Evolutionary conservation across 2,888 invertebrate genomes (phyloP).

Genomic region (Eurois occulta): DNA sequence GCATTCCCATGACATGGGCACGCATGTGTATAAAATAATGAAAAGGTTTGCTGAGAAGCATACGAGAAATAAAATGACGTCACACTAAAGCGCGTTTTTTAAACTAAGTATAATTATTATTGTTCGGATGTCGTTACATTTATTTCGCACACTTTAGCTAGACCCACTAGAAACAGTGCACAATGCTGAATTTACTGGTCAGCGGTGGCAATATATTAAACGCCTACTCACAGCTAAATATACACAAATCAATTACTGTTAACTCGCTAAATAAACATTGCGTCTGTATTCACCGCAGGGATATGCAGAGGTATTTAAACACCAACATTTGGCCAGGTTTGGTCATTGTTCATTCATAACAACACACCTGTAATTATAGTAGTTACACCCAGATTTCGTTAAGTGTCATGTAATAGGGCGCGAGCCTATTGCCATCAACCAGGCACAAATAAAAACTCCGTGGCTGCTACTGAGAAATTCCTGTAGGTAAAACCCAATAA

Average conservation of each 20-base stretch:
- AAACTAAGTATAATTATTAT: no score
- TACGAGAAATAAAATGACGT: no score
- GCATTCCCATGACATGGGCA: no score
- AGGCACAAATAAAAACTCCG: background rate
- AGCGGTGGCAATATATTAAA: background rate
- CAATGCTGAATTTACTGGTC: slow-evolving; percentile 8
- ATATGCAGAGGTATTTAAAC: background rate
- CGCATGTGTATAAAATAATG: no score
- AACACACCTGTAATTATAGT: background rate
- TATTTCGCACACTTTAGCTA: background rate
- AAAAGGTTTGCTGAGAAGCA: no score
- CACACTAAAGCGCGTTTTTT: no score
- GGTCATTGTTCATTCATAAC: background rate
- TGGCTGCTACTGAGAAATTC: no score
- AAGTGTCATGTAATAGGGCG: background rate
- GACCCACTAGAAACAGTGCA: background rate
- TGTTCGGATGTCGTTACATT: background rate
- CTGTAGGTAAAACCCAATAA: no score
- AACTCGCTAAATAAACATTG: slow-evolving; percentile 2
- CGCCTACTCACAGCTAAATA: background rate
- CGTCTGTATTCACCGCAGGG: background rate
- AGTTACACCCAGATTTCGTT: no score
- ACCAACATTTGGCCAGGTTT: background rate
- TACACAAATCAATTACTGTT: slow-evolving; percentile 8
- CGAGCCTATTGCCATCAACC: background rate